These are phyloP conservation scores for Heliangelus exortis DNA, from an alignment of 2,797 vertebrate genomes.

Conservation along the genomic window DNA sequence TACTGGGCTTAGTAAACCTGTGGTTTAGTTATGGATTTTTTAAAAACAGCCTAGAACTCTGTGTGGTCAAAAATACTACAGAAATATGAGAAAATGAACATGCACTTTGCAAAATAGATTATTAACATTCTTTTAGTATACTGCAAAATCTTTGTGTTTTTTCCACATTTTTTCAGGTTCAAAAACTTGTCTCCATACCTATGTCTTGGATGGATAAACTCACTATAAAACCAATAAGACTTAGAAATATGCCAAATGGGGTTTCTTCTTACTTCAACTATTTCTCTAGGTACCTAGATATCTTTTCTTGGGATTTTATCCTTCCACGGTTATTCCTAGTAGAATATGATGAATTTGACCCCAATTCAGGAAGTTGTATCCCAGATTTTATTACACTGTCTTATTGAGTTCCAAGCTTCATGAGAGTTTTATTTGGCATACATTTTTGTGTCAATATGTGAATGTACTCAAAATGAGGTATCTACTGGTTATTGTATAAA, in stretches of 20 bases:
- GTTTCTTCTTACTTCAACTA: background rate
- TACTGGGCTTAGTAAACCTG: background rate
- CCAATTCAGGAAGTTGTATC: conserved; percentile 11
- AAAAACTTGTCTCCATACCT: background rate
- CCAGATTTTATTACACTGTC: conserved; percentile 29
- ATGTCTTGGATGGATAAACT: background rate
- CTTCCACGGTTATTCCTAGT: background rate
- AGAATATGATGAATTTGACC: background rate
- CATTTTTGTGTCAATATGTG: conserved; percentile 24
- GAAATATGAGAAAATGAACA: background rate
- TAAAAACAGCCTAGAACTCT: background rate
- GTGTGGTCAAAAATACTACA: background rate
- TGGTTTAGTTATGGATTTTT: background rate
- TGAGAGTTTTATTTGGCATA: conserved; percentile 47
- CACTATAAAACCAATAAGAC: background rate
- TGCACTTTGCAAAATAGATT: background rate
- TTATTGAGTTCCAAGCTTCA: conserved; percentile 27
- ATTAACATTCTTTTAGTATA: background rate
- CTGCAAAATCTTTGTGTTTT: background rate
- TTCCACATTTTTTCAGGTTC: background rate
- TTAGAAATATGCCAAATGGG: background rate
- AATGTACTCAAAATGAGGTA: conserved; percentile 43
- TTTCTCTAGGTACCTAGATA: background rate
- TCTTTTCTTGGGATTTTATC: background rate
- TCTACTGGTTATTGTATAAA: conserved; percentile 11